These are phyloP conservation scores for Drosophila tripunctata DNA, from an alignment of 2,888 invertebrate genomes.

Conservation along the genomic window DNA sequence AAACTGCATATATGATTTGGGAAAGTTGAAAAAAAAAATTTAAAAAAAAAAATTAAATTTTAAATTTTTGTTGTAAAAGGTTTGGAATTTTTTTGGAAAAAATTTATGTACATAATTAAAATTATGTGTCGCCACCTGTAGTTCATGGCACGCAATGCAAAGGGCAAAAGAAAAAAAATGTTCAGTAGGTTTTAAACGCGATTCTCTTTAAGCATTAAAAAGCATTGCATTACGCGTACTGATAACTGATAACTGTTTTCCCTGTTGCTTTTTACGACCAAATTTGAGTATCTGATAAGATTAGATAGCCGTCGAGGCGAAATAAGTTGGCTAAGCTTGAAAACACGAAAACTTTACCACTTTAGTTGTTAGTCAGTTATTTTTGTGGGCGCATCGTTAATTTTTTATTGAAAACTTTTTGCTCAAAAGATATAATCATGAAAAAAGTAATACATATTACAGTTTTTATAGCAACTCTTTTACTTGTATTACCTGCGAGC, in stretches of 20 bases:
- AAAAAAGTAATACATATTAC: not conserved
- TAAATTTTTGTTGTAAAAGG: too few species aligned
- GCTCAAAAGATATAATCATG: constrained; percentile 27
- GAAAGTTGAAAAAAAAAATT: too few species aligned
- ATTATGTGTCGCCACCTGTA: not conserved
- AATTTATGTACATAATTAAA: too few species aligned
- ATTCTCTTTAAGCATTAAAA: not conserved
- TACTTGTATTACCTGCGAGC: constrained; percentile 4
- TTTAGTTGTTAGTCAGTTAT: constrained; percentile 41
- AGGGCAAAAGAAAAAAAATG: not conserved
- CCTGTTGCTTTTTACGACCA: constrained; percentile 5
- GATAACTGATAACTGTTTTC: constrained; percentile 8
- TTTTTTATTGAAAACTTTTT: not conserved
- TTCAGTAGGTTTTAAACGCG: not conserved
- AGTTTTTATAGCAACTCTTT: constrained; percentile 16
- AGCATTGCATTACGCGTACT: not conserved
- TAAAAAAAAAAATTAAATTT: too few species aligned
- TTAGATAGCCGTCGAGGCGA: constrained; percentile 38
- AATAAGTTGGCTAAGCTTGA: constrained; percentile 24
- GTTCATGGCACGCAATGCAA: not conserved
- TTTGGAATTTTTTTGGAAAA: too few species aligned
- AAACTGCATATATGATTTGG: too few species aligned
- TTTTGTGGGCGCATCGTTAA: constrained; percentile 8
- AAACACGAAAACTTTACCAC: constrained; percentile 9
- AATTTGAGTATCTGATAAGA: constrained; percentile 41